Percentiles rank a stretch among this genome's conserved stretches.
These are phyloP conservation scores for Tolypeutes matacus DNA, from an alignment of 2,797 vertebrate species.

Conservation along the genomic window DNA sequence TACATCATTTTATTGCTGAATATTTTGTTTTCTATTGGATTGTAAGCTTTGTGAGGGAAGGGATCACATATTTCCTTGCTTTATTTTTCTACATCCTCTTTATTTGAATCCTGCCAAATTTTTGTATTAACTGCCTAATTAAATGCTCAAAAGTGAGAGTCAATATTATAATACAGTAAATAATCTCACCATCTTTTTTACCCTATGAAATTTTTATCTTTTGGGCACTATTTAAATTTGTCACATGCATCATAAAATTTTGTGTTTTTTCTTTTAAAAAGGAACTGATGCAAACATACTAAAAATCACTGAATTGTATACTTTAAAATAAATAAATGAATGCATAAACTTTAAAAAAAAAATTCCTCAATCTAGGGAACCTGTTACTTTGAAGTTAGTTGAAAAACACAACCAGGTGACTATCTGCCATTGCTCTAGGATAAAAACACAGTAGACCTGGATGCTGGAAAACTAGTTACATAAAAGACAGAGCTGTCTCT, in stretches of 20 bases:
- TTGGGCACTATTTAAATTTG: background rate
- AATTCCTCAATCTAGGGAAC: background rate
- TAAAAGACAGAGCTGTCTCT: background rate
- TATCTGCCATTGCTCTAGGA: background rate
- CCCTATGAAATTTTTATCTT: background rate
- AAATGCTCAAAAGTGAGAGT: slow-evolving; percentile 13
- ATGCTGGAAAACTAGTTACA: background rate
- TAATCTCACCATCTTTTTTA: background rate
- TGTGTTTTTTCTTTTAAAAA: slow-evolving; percentile 4
- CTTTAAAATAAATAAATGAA: slow-evolving; percentile 24
- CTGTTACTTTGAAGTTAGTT: background rate
- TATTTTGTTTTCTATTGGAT: background rate
- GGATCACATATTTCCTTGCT: background rate
- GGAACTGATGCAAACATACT: background rate
- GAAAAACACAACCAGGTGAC: background rate
- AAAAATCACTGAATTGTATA: background rate
- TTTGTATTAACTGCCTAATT: background rate
- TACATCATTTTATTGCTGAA: background rate
- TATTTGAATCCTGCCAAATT: too few species aligned
- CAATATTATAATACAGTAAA: slow-evolving; percentile 53
- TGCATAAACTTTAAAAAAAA: background rate
- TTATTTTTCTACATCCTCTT: slow-evolving; percentile 4
- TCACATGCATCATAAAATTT: background rate
- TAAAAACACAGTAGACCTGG: background rate
- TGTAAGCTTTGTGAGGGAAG: background rate